These are phyloP conservation scores for Burhinus oedicnemus DNA, from an alignment of 2,113 vertebrate genomes.

Conservation along the genomic window DNA sequence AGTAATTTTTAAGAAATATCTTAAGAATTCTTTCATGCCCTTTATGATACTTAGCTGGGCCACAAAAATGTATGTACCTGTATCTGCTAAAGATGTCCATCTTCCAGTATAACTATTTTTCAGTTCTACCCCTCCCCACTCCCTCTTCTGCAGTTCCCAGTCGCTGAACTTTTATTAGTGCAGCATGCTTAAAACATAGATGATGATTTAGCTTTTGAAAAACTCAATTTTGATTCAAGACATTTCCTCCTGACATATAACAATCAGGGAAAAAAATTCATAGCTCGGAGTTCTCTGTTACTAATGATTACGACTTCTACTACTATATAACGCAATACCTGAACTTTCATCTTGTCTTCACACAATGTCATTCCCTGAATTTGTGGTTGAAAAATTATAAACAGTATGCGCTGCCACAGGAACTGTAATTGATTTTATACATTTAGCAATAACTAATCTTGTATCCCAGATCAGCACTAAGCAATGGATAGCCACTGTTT, in stretches of 20 bases:
- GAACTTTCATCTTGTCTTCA: not conserved
- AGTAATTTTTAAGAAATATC: not conserved
- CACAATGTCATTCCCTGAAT: not conserved
- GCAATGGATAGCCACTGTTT: not conserved
- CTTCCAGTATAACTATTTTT: not conserved
- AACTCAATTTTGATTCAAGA: not conserved
- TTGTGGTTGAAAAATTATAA: not conserved
- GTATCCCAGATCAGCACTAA: not conserved
- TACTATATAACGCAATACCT: not conserved
- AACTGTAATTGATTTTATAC: not conserved
- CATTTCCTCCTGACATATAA: not conserved
- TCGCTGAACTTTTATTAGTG: not conserved
- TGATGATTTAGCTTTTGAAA: not conserved
- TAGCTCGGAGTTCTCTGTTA: not conserved
- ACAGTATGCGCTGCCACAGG: not conserved
- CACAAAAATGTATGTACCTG: not conserved
- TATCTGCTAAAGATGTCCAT: not conserved
- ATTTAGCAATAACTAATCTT: not conserved
- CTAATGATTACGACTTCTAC: not conserved
- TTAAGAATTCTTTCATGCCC: not conserved
- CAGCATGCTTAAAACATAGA: not conserved
- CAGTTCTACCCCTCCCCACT: not conserved
- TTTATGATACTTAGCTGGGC: not conserved
- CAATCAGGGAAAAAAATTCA: not conserved
- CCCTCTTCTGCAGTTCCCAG: not conserved